Base-by-base conservation (phyloP, 2,888 invertebrate species). In the Ophion ellenae region DNA sequence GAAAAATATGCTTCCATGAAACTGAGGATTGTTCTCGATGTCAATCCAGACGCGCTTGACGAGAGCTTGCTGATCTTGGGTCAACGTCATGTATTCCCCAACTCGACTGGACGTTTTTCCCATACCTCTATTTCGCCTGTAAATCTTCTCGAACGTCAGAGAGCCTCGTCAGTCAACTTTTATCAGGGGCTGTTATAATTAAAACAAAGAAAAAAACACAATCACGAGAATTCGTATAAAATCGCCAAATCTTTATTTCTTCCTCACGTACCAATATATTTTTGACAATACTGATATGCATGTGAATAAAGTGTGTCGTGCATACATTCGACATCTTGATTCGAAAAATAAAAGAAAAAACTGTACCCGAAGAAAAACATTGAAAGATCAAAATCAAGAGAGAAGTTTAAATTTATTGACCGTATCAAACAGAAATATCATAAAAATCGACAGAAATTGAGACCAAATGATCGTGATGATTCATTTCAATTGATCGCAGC, bases 1-100 rank as follows among this genome's bases (percentile, higher is more conserved):
- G 57, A 91, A 90, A 84, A 90, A 91, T n/a, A 89, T 82, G 66
- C 84, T 90, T 53, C 89, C 92, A 71, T 92, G 90, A 74, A 88
- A 87, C 45, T 90, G 89, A 14, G 91, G 90, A 86, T 91, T 90
- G 28, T 86, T 86, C 40, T 91, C 90, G n/a, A 92, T 87, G 32
- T 82, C 89, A 20, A 84, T 57, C 90, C 91, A 92, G 17, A 88
- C 79, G 36, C 76, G 75, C 84, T 89, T 90, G 59, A 91, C 82
- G 70, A 88, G 75, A 59, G 78, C 70, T 73, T 88, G 88, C 63
- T 91, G 90, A 57, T 87, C 81, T 14, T 74, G 32, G 5, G 87
- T 88, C 47, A 90, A 81, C 87, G 87, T 89, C 70, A 77, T 75
- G 73, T 83, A 86, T 57, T 81, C 66, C 17, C 75, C 77, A 24